Evolutionary conservation across 2,113 vertebrate species (phyloP).

Genomic region (Turdus rufiventris): DNA sequence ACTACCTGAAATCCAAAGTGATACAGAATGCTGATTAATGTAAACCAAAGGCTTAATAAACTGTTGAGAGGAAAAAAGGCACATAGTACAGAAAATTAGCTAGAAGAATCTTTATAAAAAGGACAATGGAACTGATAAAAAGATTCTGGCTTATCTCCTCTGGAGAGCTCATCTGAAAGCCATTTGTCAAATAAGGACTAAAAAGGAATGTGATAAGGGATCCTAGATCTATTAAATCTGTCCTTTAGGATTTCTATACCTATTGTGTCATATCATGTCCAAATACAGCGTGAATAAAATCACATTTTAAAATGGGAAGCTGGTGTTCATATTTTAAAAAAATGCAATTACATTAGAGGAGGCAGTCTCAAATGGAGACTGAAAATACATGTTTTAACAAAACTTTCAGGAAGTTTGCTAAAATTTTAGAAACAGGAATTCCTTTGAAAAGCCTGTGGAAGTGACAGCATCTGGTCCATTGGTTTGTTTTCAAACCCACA

Average conservation of each 20-base stretch:
- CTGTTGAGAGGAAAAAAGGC: background rate
- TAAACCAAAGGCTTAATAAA: background rate
- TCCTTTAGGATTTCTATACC: slow-evolving; percentile 27
- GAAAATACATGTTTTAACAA: background rate
- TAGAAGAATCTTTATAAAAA: slow-evolving; percentile 14
- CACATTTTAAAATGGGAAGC: slow-evolving; percentile 20
- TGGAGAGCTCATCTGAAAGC: slow-evolving; percentile 37
- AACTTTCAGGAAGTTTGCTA: background rate
- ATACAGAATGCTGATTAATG: background rate
- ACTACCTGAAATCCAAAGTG: background rate
- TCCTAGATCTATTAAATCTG: slow-evolving; percentile 42
- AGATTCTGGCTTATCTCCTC: slow-evolving; percentile 19
- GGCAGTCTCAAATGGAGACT: background rate
- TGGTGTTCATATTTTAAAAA: background rate
- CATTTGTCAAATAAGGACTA: slow-evolving; percentile 41
- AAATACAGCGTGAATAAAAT: background rate
- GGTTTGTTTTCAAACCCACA: background rate
- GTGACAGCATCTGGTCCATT: background rate
- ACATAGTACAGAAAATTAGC: slow-evolving; percentile 8
- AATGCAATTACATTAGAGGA: background rate
- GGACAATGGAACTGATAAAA: slow-evolving; percentile 7
- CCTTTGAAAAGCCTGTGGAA: background rate
- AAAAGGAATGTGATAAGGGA: slow-evolving; percentile 29
- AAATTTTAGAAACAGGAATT: background rate
- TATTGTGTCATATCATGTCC: background rate